Evolutionary conservation across 1,140 invertebrate species (phyloP), one percentile per base, ranked within the genome.

Genomic region (Euschistus heros): DNA sequence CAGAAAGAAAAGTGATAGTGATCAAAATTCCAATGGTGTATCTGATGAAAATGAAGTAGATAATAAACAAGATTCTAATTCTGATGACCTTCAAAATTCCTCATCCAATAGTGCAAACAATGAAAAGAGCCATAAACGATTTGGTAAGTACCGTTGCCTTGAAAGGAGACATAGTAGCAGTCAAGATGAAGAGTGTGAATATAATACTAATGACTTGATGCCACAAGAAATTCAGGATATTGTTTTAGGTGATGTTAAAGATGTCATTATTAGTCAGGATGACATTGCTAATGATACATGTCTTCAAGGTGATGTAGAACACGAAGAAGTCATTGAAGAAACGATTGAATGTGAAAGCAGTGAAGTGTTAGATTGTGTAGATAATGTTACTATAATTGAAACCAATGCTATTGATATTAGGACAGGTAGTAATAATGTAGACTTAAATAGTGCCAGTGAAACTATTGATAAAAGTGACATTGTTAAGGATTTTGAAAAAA

Each of bases 191-290:
- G 59, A 61, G 17, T 61, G 27, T 37, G 59, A 61, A 42, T 61
- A 42, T 24, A 61, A 61, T n/a, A 61, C 59, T 30, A 17, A 30
- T 20, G 59, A 61, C 3, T 24, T 68, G 20, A 63, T 68, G 64
- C 64, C 67, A 7, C 27, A 66, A 60, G 64, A 68, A 50, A 68
- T 68, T 55, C 67, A 68, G 30, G 63, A 68, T 42, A 68, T 68
- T 55, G 65, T 68, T 59, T 42, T 68, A 26, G 67, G 67, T 5
- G 64, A 68, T 63, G 26, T 68, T 2, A 50, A 57, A 18, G 67
- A 50, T 17, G 52, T 61, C 6, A 61, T 57, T 13, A 55, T 59
- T 20, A 52, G 50, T 61, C 24, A 60, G 7, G 50, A 59, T 22
- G 54, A 64, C 66, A 20, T 47, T 37, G 63, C 20, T 5, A 57